Evolutionary conservation across 1,140 invertebrate species (phyloP), one percentile per base, ranked within the genome.

Genomic region (Nixonia krombeini): DNA sequence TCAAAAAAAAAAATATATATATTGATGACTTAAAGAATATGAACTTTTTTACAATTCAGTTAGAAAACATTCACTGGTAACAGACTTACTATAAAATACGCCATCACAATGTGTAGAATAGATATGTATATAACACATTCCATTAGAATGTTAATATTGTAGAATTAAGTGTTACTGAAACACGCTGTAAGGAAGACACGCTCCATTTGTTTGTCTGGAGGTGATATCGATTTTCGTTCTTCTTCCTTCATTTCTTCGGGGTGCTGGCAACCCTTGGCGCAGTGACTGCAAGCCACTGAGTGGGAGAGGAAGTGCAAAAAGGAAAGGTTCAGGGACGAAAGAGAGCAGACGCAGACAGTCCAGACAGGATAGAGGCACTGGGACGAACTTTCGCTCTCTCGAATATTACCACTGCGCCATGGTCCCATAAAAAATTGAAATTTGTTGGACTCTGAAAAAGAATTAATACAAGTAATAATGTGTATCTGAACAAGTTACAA

Each of bases 381-480:
- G 82, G 83, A 77, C 83, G 81, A 84, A 84, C 82, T 84, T 85
- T 85, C 83, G 78, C 83, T 85, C 81, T 82, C 81, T 83, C 76
- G 58, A 62, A 63, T 46, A 61, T 74, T 63, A 67, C 73, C 71
- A 80, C 73, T 81, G 74, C 76, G 70, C 73, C 75, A 74, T 25
- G 37, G 51, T 40, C 4, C 15, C 15, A 40, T 15, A 16, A 18
- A 40, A 40, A 40, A 40, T 40, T 8, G 37, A 40, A 40, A 18
- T 16, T 4, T 16, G 16, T 40, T 40, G 17, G 5, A 21, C 21
- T 21, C 2, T 21, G 21, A 2, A 21, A 3, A n/a, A n/a, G n/a
- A 3, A 21, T 21, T 21, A 6, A 21, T 21, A 21, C 6, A 21
- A 21, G 21, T 21, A 21, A 21, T 6, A 21, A n/a, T n/a, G n/a